Conservation (phyloP, 2,797 vertebrate species). For the Labeo calbasu region DNA sequence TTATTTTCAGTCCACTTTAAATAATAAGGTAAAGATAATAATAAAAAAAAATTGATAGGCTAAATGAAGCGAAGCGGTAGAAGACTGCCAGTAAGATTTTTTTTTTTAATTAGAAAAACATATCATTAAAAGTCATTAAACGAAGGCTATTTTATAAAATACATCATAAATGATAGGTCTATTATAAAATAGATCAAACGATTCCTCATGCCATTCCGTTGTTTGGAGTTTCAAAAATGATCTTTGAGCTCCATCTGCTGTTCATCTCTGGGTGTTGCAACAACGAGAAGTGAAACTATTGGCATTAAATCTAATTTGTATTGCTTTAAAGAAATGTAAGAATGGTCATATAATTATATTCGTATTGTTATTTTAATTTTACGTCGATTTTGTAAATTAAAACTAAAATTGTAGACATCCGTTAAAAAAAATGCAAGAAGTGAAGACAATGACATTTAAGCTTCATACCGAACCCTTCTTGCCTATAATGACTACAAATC, state of each 20-base stretch:
- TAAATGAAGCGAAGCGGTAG: neutral
- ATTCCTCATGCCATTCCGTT: neutral
- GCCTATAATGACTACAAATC: neutral
- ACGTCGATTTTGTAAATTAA: neutral
- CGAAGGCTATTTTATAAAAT: too few species aligned
- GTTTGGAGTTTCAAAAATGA: conserved; percentile 36
- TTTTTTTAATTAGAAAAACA: too few species aligned
- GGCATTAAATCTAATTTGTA: neutral
- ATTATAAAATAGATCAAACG: too few species aligned
- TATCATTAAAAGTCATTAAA: neutral
- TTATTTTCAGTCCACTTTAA: neutral
- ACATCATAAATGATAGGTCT: too few species aligned
- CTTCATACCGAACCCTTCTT: too few species aligned
- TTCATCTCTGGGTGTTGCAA: neutral
- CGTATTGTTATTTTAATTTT: neutral
- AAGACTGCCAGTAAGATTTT: neutral
- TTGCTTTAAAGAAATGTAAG: neutral
- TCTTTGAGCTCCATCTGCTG: conserved; percentile 70
- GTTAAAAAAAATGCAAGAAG: neutral
- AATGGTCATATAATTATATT: neutral
- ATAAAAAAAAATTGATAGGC: neutral
- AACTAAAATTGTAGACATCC: neutral
- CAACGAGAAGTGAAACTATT: neutral
- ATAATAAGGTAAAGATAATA: neutral
- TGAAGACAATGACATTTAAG: too few species aligned